Conservation (phyloP, 2,797 vertebrate species). For the Mus caroli region DNA sequence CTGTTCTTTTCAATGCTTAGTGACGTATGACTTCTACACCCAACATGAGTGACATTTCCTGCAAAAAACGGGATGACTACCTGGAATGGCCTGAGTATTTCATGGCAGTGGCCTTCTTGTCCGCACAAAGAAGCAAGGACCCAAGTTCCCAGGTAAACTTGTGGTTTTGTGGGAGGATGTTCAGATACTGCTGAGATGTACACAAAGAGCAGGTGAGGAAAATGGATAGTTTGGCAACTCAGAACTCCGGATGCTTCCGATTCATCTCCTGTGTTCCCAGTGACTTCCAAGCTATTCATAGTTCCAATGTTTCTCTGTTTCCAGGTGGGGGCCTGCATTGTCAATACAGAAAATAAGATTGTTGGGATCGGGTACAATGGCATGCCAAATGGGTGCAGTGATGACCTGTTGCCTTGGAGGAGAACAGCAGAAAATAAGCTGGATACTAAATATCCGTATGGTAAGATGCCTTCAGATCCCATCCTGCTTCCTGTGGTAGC, state of each 20-base stretch:
- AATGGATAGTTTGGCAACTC: not conserved
- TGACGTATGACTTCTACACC: slow-evolving; percentile 17
- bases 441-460: slow-evolving; percentile 96
- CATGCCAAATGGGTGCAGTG: slow-evolving; percentile 97
- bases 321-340: slow-evolving; percentile 97
- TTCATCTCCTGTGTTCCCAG: not conserved
- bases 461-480: slow-evolving; percentile 83
- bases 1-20: not conserved
- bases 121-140: slow-evolving; percentile 98
- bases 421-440: slow-evolving; percentile 91
- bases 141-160: slow-evolving; percentile 95
- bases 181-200: not conserved
- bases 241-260: not conserved
- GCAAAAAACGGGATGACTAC: slow-evolving; percentile 95
- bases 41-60: slow-evolving; percentile 80
- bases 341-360: slow-evolving; percentile 97
- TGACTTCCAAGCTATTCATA: not conserved
- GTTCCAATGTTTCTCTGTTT: not conserved
- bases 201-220: not conserved
- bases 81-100: slow-evolving; percentile 99
- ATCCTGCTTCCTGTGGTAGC: not conserved
- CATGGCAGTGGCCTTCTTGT: slow-evolving; percentile 98
- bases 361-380: slow-evolving; percentile 98
- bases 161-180: no score
- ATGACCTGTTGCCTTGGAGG: slow-evolving; percentile 95